Conservation (phyloP, 2,113 vertebrate genomes). For the Megaceryle torquata region DNA sequence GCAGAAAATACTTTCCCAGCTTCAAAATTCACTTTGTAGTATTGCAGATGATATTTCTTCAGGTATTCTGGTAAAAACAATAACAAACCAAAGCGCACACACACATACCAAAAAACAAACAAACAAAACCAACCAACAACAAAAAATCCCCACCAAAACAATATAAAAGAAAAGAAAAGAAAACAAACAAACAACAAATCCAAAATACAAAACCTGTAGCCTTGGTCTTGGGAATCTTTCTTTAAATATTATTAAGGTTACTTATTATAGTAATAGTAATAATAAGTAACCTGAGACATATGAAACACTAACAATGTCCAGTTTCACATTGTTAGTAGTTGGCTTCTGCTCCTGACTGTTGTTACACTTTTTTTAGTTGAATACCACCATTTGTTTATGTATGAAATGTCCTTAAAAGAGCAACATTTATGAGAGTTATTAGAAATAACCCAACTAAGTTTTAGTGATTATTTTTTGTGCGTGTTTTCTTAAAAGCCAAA, state of each 20-base stretch:
- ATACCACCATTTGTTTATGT: neutral
- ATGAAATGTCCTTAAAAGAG: neutral
- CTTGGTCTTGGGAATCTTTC: neutral
- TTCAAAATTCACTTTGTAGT: neutral
- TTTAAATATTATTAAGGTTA: neutral
- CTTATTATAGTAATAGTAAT: too few relatives aligned
- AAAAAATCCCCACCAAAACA: too few relatives aligned
- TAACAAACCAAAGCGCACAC: too few relatives aligned
- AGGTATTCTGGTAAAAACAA: neutral
- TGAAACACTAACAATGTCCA: neutral
- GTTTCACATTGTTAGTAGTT: neutral
- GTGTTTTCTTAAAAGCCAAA: neutral
- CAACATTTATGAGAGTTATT: neutral
- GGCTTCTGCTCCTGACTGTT: neutral
- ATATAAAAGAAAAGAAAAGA: too few relatives aligned
- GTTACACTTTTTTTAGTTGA: neutral
- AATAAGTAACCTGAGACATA: neutral
- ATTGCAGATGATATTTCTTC: neutral
- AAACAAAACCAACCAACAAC: too few relatives aligned
- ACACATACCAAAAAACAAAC: too few relatives aligned
- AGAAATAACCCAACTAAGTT: neutral
- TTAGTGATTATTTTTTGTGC: neutral
- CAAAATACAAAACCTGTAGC: neutral
- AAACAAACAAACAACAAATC: too few relatives aligned
- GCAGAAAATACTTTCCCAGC: neutral